Conservation (phyloP, 2,888 invertebrate genomes). For the Nymphalis c-album region DNA sequence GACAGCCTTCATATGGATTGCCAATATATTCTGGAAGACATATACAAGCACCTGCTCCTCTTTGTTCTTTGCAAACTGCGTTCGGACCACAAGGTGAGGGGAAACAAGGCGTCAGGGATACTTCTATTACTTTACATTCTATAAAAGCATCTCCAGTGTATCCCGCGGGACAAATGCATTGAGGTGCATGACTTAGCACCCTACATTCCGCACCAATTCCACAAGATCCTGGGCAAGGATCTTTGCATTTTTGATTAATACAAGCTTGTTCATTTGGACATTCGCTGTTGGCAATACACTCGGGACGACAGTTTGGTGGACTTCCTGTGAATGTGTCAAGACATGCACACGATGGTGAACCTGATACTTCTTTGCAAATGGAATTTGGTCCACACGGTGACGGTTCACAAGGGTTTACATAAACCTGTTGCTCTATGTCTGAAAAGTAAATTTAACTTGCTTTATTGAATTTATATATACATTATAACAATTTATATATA, state of each 20-base stretch:
- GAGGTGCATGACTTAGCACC: constrained; percentile 87
- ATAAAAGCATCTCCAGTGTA: constrained; percentile 85
- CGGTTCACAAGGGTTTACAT: constrained; percentile 84
- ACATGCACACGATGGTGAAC: constrained; percentile 87
- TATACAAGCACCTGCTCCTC: constrained; percentile 85
- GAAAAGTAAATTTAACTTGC: constrained; percentile 41
- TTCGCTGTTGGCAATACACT: constrained; percentile 88
- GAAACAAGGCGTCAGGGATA: constrained; percentile 82
- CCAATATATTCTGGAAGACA: constrained; percentile 86
- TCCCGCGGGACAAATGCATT: constrained; percentile 85
- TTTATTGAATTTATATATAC: too few species aligned
- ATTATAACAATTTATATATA: too few species aligned
- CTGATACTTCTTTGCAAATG: constrained; percentile 81
- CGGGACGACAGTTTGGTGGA: constrained; percentile 87
- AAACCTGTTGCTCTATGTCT: constrained; percentile 58
- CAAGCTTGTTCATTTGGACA: constrained; percentile 86
- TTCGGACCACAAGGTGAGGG: constrained; percentile 88
- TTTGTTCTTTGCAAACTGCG: constrained; percentile 85
- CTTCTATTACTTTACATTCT: constrained; percentile 72
- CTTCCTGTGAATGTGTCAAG: constrained; percentile 84
- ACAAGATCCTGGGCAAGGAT: constrained; percentile 88
- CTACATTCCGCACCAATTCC: constrained; percentile 86
- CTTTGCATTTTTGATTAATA: constrained; percentile 86
- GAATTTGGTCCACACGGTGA: constrained; percentile 89
- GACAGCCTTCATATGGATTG: constrained; percentile 89